A percentile compares a stretch with the other conserved stretches of the same genome.
Conservation (phyloP, 2,797 vertebrate species). For the Melanotaenia maccullochi region DNA sequence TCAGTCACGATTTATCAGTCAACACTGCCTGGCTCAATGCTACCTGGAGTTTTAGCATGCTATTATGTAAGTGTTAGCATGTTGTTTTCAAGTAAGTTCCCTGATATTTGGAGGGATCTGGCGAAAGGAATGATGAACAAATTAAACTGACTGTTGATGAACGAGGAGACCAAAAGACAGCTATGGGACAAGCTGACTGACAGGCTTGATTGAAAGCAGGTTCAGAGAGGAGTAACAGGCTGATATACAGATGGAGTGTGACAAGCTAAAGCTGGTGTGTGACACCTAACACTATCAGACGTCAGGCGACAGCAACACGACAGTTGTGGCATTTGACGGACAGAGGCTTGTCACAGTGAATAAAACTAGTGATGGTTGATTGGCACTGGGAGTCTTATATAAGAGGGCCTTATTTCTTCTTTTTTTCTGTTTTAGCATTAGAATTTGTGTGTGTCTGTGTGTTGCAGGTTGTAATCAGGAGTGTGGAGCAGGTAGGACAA, state of each 20-base stretch:
- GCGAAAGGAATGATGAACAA: conserved; percentile 59
- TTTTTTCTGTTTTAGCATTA: conserved; percentile 54
- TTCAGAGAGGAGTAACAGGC: conserved; percentile 62
- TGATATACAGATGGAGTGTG: conserved; percentile 68
- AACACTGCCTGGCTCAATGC: conserved; percentile 41
- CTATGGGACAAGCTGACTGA: conserved; percentile 60
- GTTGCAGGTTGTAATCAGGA: conserved; percentile 21
- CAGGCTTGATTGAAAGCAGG: conserved; percentile 67
- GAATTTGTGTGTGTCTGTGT: conserved; percentile 22
- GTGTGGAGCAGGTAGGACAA: conserved; percentile 3
- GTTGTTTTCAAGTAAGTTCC: conserved; percentile 39
- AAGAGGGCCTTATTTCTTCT: conserved; percentile 27
- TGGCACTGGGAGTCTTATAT: conserved; percentile 61
- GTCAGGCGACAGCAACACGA: conserved; percentile 36
- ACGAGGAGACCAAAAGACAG: conserved; percentile 47
- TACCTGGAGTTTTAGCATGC: conserved; percentile 29
- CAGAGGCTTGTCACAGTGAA: conserved; percentile 72
- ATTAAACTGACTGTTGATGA: conserved; percentile 60
- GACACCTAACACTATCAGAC: conserved; percentile 65
- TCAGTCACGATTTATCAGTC: conserved; percentile 80
- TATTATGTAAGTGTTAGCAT: conserved; percentile 33
- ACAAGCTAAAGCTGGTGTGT: conserved; percentile 72
- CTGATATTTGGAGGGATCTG: conserved; percentile 28
- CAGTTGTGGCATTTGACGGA: conserved; percentile 72
- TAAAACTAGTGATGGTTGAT: conserved; percentile 72